Base-by-base conservation (phyloP, 2,888 invertebrate genomes). In the Chesias legatella region DNA sequence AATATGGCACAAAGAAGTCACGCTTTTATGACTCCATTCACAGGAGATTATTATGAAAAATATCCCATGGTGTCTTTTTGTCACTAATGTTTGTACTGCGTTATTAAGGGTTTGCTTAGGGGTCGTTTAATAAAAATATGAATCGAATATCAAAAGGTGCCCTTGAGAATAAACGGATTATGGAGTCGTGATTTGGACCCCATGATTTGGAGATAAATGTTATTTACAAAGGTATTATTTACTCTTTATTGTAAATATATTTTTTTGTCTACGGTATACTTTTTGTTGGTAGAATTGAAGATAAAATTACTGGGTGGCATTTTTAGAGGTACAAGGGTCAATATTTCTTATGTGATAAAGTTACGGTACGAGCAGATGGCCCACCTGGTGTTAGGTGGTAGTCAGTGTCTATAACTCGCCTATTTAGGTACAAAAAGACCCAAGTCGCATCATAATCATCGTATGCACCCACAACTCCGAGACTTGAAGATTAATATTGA, bases 41-140 rank as follows among this genome's bases (percentile, higher is more conserved):
- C 43, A 38, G 42, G 48, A 45, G 51, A 56, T 52, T 58, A 58
- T 55, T 58, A 51, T 46, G 40, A 53, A 52, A 56, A 54, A 53
- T 72, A 68, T 73, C 70, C 74, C 72, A 76, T 75, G 69, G 71
- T 62, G 65, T 70, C 69, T 66, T 68, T 75, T 79, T 79, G 79
- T 78, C 65, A 55, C 64, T 59, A 60, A 60, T 74, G 70, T 75
- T 60, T 56, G 62, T 61, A 37, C 45, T 57, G 61, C 61, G 63
- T 48, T 56, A 50, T 58, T 52, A 52, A 73, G 70, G 70, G 66
- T 57, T n/a, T 60, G 43, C 30, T 44, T 44, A 40, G 47, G 53
- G 51, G 51, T 38, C 34, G 47, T 73, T 76, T 75, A 70, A 74
- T 79, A 73, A 73, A 74, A 73, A 65, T 63, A 64, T 65, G 53